Base-by-base conservation (phyloP, 2,888 invertebrate genomes). In the Dastarcus helophoroides region DNA sequence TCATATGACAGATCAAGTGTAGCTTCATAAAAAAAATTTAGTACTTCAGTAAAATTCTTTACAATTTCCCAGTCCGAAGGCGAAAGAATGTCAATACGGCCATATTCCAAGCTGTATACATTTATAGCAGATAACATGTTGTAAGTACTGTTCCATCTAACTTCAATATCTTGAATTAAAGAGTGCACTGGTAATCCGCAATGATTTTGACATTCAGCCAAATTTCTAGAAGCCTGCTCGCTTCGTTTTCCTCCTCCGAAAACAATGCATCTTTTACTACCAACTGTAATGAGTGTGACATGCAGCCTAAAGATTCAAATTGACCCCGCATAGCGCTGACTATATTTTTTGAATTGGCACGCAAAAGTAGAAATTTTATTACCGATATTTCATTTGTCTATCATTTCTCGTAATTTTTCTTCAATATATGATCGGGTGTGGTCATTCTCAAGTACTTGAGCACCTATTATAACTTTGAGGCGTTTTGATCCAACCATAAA, bases 61-160 rank as follows among this genome's bases (percentile, higher is more conserved):
- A 31, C 12, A 9, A 26, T 3, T 3, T 8, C 19, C 25, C 15
- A 29, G 11, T 14, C 5, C 12, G 14, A 8, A 3, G 12, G 13
- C 6, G 16, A 6, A 8, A 24, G 24, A 10, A 9, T 7, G 6
- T 7, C 24, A 24, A 10, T 7, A 6, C 9, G 14, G 4, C 23
- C 23, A 30, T 26, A 17, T 13, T 23, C 23, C 3, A 25, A 14
- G 16, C 11, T 3, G 25, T 24, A 31, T 15, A 25, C 23, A 13
- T 25, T 31, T 3, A 31, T 12, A n/a, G 22, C 23, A 22, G 8
- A 22, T 12, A 24, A 14, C 35, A 36, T 28, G 14, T 14, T 22
- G 17, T 37, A 32, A 4, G 22, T 36, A 26, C 37, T 37, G 14
- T 36, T 37, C 37, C 34, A 36, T 14, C 37, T 37, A 11, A 35